A percentile compares a stretch with the other conserved stretches of the same genome.
Conservation (phyloP, 2,113 vertebrate species). For the Nyctibius bracteatus region DNA sequence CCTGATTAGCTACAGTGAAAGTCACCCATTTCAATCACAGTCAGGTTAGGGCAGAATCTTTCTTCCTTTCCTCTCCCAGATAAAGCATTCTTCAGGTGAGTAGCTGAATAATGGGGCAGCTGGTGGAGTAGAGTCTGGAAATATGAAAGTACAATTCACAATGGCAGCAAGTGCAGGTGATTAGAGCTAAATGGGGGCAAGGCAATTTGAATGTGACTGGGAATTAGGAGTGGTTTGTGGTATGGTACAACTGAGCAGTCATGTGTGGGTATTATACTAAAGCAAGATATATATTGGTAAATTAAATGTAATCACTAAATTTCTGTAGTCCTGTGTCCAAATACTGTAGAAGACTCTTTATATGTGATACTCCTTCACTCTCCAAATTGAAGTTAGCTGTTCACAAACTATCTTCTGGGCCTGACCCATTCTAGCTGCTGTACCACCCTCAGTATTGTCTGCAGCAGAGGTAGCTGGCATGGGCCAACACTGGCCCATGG, state of each 20-base stretch:
- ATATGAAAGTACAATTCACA: neutral
- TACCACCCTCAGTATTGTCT: accelerated
- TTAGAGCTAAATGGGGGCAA: neutral
- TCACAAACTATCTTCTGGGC: neutral
- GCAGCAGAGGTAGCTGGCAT: neutral
- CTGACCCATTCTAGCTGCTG: neutral
- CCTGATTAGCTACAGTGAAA: neutral
- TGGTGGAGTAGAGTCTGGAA: neutral
- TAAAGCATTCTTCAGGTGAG: neutral
- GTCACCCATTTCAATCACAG: neutral
- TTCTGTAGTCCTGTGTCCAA: neutral
- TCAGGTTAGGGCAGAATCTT: neutral
- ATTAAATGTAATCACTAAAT: neutral
- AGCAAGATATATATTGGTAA: neutral
- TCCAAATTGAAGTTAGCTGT: neutral
- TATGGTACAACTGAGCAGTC: neutral
- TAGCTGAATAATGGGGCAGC: neutral
- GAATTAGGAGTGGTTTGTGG: neutral
- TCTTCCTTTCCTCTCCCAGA: neutral
- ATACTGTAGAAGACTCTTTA: neutral
- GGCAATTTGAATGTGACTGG: neutral
- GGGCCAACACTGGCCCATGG: too few species aligned
- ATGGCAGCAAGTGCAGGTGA: neutral
- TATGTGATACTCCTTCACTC: neutral
- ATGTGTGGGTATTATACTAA: neutral